Evolutionary conservation across 2,113 vertebrate species (phyloP), one percentile per base, ranked within the genome.

Genomic region (Pao palembangensis): DNA sequence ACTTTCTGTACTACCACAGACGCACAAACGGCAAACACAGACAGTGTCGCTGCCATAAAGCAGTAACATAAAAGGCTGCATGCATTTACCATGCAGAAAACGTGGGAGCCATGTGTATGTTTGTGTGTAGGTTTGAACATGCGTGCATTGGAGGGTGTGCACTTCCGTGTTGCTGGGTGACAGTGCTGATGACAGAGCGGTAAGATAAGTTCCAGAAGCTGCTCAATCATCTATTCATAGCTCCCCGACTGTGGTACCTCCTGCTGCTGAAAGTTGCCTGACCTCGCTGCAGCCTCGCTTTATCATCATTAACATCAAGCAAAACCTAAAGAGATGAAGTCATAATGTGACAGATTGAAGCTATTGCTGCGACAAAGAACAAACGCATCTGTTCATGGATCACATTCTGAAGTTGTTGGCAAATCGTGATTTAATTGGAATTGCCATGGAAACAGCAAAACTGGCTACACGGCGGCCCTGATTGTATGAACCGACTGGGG

Each of bases 151-250:
- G 61, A 46, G 52, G 19, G 55, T 54, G 71, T 61, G 68, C 23
- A 54, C 43, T 47, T 67, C 61, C 57, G 63, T 64, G 73, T 74
- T 70, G 72, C 67, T 44, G 68, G 65, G 68, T 74, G 78, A 86
- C 82, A 75, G 49, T 56, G 61, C 63, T 54, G 68, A 71, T 82
- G 80, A 85, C 74, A 78, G 74, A 79, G 73, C 51, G 53, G 56
- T 69, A 64, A 78, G 74, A 82, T 76, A 43, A 84, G 79, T 77
- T 69, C 58, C 60, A 67, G 55, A 64, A 75, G 61, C 46, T 0
- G 43, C 69, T 74, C 72, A 38, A 55, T 78, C 64, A 74, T 81
- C 74, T 84, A 85, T 83, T 85, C 83, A 82, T 81, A 79, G 71
- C 59, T 79, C 51, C 48, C 47, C 60, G 67, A 38, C 55, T 64